A percentile compares a stretch with the other conserved stretches of the same genome.
Conservation (phyloP, 2,888 invertebrate species). For the Buathra laborator region DNA sequence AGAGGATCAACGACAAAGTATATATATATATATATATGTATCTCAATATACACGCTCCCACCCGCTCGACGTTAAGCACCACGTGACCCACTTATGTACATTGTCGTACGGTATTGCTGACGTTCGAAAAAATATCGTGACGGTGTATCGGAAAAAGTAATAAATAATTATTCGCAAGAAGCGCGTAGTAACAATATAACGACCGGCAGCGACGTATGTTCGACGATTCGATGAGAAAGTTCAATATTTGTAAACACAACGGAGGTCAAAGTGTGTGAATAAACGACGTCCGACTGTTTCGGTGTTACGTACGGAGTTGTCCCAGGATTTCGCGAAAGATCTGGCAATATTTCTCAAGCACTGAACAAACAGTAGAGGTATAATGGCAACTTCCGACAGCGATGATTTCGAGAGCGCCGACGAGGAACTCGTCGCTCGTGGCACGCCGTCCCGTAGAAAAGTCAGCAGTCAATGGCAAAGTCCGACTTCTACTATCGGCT, state of each 20-base stretch:
- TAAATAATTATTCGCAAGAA: background rate
- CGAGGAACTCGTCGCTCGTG: constrained; percentile 86
- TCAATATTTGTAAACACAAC: background rate
- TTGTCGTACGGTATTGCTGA: constrained; percentile 45
- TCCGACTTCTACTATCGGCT: constrained; percentile 76
- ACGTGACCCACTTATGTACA: constrained; percentile 60
- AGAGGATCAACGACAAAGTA: background rate
- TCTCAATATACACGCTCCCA: background rate
- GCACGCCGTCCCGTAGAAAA: constrained; percentile 44
- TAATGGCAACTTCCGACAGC: constrained; percentile 91
- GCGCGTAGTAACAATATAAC: background rate
- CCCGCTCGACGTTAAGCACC: constrained; percentile 15
- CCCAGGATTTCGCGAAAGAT: background rate
- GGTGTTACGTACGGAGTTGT: background rate
- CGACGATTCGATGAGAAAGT: background rate
- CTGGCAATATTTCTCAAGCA: background rate
- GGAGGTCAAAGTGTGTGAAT: background rate
- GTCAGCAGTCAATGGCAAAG: constrained; percentile 61
- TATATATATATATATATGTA: background rate
- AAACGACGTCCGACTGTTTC: constrained; percentile 2
- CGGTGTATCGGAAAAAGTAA: background rate
- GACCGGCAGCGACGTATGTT: background rate
- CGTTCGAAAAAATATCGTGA: constrained; percentile 57
- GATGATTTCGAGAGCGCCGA: constrained; percentile 93
- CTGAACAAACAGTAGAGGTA: background rate